phyloP scores from a whole-genome alignment of 2,888 invertebrate species.

The Dinocampus coccinellae region DNA sequence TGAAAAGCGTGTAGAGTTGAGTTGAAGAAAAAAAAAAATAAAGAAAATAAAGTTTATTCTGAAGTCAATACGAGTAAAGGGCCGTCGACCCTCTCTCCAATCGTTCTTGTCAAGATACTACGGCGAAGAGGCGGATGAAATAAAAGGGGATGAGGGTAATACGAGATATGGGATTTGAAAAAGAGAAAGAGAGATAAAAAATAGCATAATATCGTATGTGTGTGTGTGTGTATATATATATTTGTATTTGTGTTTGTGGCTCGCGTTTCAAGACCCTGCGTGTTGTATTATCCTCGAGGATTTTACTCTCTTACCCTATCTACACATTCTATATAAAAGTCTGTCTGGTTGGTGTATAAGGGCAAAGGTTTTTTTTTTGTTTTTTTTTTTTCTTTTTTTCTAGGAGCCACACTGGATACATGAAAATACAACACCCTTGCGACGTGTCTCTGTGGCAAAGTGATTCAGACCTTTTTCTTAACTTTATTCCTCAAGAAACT shows the following conservation, averaged over 20 bases:
- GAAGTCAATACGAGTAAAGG: conserved; percentile 29
- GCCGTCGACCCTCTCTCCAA: conserved; percentile 31
- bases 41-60: conserved; percentile 5
- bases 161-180: background rate
- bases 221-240: too few relatives aligned
- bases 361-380: conserved; percentile 24
- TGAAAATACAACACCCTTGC: conserved; percentile 37
- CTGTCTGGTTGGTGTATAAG: conserved; percentile 13
- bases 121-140: background rate
- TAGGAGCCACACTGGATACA: conserved; percentile 32
- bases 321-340: background rate
- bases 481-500: conserved; percentile 16
- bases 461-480: conserved; percentile 39
- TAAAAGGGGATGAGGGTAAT: background rate
- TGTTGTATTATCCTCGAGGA: conserved; percentile 24
- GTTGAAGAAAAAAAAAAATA: background rate
- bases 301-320: background rate
- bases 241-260: conserved; percentile 14
- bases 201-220: too few relatives aligned
- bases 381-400: background rate
- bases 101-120: conserved; percentile 20
- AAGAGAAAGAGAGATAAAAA: conserved; percentile 9
- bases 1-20: conserved; percentile 11
- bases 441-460: conserved; percentile 39
- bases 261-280: conserved; percentile 9